Base-by-base conservation (phyloP, 2,888 invertebrate genomes). In the Cylloceria caligata region DNA sequence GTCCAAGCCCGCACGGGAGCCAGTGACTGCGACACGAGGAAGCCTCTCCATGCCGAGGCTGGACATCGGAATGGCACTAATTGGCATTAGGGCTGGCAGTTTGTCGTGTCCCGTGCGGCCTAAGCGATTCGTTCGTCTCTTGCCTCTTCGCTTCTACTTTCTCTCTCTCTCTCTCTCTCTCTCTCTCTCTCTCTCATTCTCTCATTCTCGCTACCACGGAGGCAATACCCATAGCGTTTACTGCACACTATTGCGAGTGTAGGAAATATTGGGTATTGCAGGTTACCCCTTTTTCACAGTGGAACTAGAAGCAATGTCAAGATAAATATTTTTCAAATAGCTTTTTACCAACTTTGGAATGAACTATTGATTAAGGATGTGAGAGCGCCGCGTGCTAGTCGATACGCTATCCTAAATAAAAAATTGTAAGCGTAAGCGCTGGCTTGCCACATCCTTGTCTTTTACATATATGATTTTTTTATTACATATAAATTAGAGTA, bases 31-130 rank as follows among this genome's bases (percentile, higher is more conserved):
- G 78, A 84, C 79, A 57, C 71, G 82, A 75, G 76, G 86, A 88
- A 87, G 84, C 85, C 86, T 84, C 78, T 78, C 57, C 60, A 42
- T 78, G 78, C 74, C 65, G 69, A 30, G 74, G 80, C 84, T 87
- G 86, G 87, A 87, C 89, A 86, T 86, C 86, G 88, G 90, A 92
- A 91, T 92, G 92, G 91, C 92, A 92, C 92, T 92, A 92, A 92
- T 92, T 92, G 92, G 91, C 91, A 91, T 92, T 91, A 91, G 90
- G 90, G 89, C 87, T 91, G 91, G 89, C 91, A 91, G 90, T 90
- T 91, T 90, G 89, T 90, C 91, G 89, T 89, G 90, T 86, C 84
- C 84, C 86, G 84, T 83, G 84, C 84, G 83, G 85, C 83, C 81
- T 83, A 86, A 85, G 82, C 85, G 84, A 86, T 86, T 89, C 84